Conservation (phyloP, 2,113 vertebrate species). For the Pampusana beccarii region DNA sequence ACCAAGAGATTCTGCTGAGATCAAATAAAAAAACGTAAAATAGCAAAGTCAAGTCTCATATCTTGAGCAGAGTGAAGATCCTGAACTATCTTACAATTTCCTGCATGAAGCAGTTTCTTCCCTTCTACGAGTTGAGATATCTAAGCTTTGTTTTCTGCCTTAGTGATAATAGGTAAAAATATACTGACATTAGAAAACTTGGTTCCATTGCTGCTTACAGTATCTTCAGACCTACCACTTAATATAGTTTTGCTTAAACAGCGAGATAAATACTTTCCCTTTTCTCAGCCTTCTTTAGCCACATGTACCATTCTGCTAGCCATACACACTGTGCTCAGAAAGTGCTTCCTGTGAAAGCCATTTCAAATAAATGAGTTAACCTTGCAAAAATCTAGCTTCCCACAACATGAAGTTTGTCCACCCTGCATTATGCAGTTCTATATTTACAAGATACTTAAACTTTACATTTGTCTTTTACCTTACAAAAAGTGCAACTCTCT, state of each 20-base stretch:
- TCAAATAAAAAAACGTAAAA: conserved; percentile 34
- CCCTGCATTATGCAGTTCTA: conserved; percentile 81
- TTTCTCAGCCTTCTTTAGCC: conserved; percentile 67
- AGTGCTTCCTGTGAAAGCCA: conserved; percentile 74
- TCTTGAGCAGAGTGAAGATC: conserved; percentile 62
- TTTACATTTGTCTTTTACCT: conserved; percentile 78
- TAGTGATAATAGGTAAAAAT: conserved; percentile 26
- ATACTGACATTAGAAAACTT: conserved; percentile 4
- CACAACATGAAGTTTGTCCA: conserved; percentile 63
- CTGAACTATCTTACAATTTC: conserved; percentile 12
- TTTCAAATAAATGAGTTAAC: conserved; percentile 83
- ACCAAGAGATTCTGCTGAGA: conserved; percentile 57
- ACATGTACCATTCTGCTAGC: conserved; percentile 59
- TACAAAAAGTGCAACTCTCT: conserved; percentile 87
- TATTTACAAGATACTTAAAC: conserved; percentile 88
- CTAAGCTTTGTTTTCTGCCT: conserved; percentile 24
- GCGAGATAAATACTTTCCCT: conserved; percentile 63
- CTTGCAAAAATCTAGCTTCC: conserved; percentile 86
- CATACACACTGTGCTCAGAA: conserved; percentile 56
- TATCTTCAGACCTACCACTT: conserved; percentile 55
- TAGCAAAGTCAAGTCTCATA: conserved; percentile 63
- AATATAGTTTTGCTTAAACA: conserved; percentile 55
- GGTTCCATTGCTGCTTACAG: conserved; percentile 56
- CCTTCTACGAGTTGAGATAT: not conserved
- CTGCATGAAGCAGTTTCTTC: conserved; percentile 53